Evolutionary conservation across 1,140 invertebrate genomes (phyloP).

Genomic region (Drosophila pachea): DNA sequence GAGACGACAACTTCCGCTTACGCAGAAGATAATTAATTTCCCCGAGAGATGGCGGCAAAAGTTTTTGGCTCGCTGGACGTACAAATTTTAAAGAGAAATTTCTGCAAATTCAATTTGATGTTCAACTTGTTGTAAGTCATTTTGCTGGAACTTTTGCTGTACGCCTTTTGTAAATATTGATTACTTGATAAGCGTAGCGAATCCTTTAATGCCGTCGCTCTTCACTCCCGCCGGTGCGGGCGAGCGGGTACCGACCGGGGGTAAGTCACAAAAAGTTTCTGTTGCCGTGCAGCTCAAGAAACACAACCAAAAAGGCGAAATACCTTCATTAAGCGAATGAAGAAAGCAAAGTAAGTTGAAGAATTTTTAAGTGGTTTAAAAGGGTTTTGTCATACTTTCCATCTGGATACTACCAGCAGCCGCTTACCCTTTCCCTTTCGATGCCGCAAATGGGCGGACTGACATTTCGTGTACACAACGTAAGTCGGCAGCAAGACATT

Average conservation of each 20-base stretch:
- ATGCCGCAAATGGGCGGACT: conserved; percentile 66
- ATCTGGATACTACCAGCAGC: conserved; percentile 46
- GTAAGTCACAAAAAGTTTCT: conserved; percentile 52
- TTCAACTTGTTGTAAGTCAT: conserved; percentile 65
- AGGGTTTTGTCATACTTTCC: conserved; percentile 77
- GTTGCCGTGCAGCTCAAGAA: conserved; percentile 39
- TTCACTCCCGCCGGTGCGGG: conserved; percentile 19
- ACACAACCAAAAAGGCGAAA: conserved; percentile 71
- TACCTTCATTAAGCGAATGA: conserved; percentile 78
- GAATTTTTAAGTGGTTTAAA: conserved; percentile 78
- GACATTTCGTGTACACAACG: conserved; percentile 58
- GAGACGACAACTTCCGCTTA: conserved; percentile 66
- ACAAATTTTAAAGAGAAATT: conserved; percentile 63
- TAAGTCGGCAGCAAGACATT: conserved; percentile 74
- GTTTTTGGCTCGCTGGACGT: conserved; percentile 38
- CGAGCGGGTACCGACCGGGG: not conserved
- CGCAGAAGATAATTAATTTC: conserved; percentile 70
- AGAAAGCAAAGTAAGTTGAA: conserved; percentile 76
- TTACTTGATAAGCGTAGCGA: conserved; percentile 70
- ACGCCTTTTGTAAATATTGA: conserved; percentile 68
- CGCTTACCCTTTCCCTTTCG: not conserved
- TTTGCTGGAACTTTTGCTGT: conserved; percentile 41
- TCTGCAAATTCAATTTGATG: conserved; percentile 66
- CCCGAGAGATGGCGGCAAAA: conserved; percentile 50
- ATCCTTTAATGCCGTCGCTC: conserved; percentile 63